phyloP scores from a whole-genome alignment of 2,113 vertebrate genomes.

The Argyrosomus japonicus region DNA sequence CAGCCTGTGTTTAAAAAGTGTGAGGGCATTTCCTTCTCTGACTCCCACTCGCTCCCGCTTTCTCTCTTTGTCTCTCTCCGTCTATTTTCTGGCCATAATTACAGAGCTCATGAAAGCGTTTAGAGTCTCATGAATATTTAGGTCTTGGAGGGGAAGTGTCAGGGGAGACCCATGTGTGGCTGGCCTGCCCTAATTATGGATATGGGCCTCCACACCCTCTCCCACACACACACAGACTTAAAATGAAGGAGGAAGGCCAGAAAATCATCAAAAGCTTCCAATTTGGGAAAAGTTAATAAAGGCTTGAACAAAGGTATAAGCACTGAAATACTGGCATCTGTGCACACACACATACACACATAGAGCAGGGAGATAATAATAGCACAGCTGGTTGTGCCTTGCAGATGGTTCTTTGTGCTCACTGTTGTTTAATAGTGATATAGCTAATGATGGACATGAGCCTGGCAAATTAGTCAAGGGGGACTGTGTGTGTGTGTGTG shows the following conservation, averaged over 20 bases:
- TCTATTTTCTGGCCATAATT: constrained; percentile 75
- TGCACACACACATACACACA: constrained; percentile 9
- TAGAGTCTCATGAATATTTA: constrained; percentile 82
- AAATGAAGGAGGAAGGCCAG: constrained; percentile 31
- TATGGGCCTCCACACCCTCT: constrained; percentile 21
- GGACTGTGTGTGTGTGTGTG: neutral
- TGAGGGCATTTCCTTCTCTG: constrained; percentile 30
- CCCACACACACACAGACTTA: constrained; percentile 19
- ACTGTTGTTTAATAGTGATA: constrained; percentile 46
- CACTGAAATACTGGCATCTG: constrained; percentile 1
- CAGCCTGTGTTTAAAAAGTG: constrained; percentile 33
- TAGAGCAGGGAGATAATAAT: constrained; percentile 46
- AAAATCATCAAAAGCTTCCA: constrained; percentile 64
- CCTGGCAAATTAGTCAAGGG: constrained; percentile 24
- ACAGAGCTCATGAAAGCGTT: constrained; percentile 74
- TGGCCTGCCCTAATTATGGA: constrained; percentile 79
- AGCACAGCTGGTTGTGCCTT: constrained; percentile 53
- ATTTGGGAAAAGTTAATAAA: constrained; percentile 60
- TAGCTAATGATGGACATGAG: constrained; percentile 56
- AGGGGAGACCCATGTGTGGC: constrained; percentile 75
- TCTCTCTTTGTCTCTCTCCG: constrained; percentile 33
- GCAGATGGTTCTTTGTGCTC: constrained; percentile 64
- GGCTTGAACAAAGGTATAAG: constrained; percentile 39
- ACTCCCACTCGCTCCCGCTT: constrained; percentile 14
- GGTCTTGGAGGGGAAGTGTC: constrained; percentile 72